Base-by-base conservation (phyloP, 2,888 invertebrate species). In the Abrostola triplasia region DNA sequence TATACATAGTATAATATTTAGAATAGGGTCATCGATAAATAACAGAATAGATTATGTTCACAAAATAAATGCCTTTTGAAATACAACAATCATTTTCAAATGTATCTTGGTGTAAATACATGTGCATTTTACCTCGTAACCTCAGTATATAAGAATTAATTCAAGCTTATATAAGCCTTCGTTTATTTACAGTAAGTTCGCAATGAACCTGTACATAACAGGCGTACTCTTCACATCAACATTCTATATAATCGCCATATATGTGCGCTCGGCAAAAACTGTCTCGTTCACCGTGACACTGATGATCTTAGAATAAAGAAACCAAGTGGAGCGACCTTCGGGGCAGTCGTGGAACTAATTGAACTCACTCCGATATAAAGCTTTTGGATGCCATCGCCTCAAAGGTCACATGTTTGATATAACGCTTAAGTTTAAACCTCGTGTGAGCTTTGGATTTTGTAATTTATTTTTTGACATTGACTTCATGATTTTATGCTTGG, bases 281-380 rank as follows among this genome's bases (percentile, higher is more conserved):
- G 88, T 88, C 89, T 90, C 85, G 92, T 76, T 93, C 82, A 84
- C 92, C 93, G 76, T 94, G 93, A 93, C 93, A 93, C 92, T 92
- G 90, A 91, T 93, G 90, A 84, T 89, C 84, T 86, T 85, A 84
- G 86, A 86, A 88, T 88, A 89, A 88, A 88, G 85, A 86, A 24
- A 84, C 76, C 82, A 82, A 87, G 84, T 85, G 82, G 84, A 86
- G 81, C 85, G 76, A 60, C 90, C 89, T 90, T 88, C 77, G 35
- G 38, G 38, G 68, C 67, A 59, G 53, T 78, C 73, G 76, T 78
- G 73, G 78, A 78, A 73, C 77, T 78, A 78, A 78, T 78, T 78
- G 76, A 77, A 64, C 69, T 47, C 51, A 58, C 24, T 24, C 62
- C 49, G 65, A 53, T 69, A 58, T 68, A 70, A 73, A 78, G 76